These are phyloP conservation scores for Colletes collaris DNA, from an alignment of 2,888 invertebrate genomes.

Conservation along the genomic window DNA sequence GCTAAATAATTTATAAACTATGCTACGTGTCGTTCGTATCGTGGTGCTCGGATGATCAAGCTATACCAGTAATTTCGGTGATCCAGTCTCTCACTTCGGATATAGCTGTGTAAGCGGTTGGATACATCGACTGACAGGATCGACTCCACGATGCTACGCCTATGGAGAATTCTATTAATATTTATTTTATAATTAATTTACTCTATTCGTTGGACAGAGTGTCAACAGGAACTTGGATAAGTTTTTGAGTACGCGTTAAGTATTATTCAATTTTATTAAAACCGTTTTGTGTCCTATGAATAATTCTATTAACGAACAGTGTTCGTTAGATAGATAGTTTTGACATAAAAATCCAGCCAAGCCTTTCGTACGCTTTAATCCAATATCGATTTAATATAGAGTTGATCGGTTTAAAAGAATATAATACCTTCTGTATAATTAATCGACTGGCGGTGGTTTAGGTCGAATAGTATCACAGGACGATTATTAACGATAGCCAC, in stretches of 20 bases:
- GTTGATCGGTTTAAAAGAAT: not conserved
- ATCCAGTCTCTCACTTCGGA: constrained; percentile 71
- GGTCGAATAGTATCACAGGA: not conserved
- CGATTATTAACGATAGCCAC: not conserved
- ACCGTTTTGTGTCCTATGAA: too few species aligned
- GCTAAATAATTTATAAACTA: not conserved
- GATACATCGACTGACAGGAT: constrained; percentile 68
- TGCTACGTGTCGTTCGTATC: not conserved
- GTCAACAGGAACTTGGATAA: too few species aligned
- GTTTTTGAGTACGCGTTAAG: too few species aligned
- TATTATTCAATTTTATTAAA: too few species aligned
- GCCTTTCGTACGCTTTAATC: too few species aligned
- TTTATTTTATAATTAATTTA: too few species aligned
- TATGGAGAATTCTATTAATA: constrained; percentile 22
- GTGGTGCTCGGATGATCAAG: constrained; percentile 4
- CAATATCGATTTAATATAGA: too few species aligned
- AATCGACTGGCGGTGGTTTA: not conserved
- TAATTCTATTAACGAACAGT: too few species aligned
- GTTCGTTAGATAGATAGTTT: too few species aligned
- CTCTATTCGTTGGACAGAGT: too few species aligned
- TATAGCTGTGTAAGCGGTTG: constrained; percentile 70
- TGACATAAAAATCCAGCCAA: too few species aligned
- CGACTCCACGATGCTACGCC: constrained; percentile 74
- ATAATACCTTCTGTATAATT: not conserved
- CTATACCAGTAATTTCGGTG: constrained; percentile 57